Conservation (phyloP, 2,113 vertebrate species). For the Melanerpes aurifrons region DNA sequence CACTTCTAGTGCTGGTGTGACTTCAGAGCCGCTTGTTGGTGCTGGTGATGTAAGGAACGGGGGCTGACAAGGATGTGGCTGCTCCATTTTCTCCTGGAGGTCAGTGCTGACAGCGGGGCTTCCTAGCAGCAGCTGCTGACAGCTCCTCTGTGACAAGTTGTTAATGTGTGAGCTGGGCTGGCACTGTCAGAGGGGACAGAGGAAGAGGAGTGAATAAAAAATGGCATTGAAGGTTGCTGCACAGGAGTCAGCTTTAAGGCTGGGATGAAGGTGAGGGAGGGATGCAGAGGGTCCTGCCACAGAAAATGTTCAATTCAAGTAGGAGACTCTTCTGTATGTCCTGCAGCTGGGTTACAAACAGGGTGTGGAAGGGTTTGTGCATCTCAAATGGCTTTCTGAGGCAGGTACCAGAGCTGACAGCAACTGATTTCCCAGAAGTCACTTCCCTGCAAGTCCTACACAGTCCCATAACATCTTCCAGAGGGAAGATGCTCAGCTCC, state of each 20-base stretch:
- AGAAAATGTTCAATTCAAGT: neutral
- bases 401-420: rapidly evolving
- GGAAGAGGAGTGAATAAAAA: neutral
- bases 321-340: neutral
- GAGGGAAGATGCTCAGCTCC: neutral
- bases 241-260: neutral
- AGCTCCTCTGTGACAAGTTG: rapidly evolving
- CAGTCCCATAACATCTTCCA: neutral
- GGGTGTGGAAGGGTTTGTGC: neutral
- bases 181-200: neutral
- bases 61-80: neutral
- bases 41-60: rapidly evolving
- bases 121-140: neutral
- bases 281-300: neutral
- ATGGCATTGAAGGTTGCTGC: neutral
- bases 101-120: neutral
- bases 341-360: neutral
- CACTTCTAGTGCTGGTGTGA: neutral
- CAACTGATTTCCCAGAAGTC: neutral
- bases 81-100: neutral
- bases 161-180: neutral
- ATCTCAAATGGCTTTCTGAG: neutral
- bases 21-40: neutral
- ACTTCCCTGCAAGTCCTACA: neutral
- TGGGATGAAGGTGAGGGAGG: neutral